A percentile compares a stretch with the other conserved stretches of the same genome.
Conservation (phyloP, 2,888 invertebrate genomes). For the Coleophora flavipennella region DNA sequence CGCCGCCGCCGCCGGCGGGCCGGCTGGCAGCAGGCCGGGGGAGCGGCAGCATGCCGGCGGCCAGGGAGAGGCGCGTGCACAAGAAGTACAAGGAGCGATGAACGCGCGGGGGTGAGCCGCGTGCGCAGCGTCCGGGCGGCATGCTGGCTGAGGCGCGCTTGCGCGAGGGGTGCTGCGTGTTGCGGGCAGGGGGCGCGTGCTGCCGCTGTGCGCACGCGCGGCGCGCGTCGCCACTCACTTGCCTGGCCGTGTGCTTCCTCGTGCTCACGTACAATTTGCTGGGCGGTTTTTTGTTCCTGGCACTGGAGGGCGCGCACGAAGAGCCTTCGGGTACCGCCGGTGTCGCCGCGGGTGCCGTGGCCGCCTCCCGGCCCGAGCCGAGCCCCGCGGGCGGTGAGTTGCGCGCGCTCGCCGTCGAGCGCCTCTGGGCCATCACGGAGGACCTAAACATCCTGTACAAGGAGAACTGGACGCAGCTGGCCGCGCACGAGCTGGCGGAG, state of each 20-base stretch:
- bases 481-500: constrained; percentile 88
- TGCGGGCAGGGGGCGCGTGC: constrained; percentile 24
- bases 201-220: constrained; percentile 64
- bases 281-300: constrained; percentile 93
- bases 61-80: constrained; percentile 35
- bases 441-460: constrained; percentile 91
- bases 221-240: constrained; percentile 78
- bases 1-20: background rate
- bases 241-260: constrained; percentile 86
- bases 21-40: background rate
- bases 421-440: constrained; percentile 88
- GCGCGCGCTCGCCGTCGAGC: constrained; percentile 81
- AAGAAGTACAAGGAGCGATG: constrained; percentile 48
- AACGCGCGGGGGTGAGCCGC: constrained; percentile 18
- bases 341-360: constrained; percentile 72
- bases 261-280: constrained; percentile 93
- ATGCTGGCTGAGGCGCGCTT: constrained; percentile 22
- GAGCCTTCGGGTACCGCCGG: constrained; percentile 77
- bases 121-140: constrained; percentile 21
- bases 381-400: constrained; percentile 71
- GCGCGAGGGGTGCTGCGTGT: constrained; percentile 7
- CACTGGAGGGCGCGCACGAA: constrained; percentile 78
- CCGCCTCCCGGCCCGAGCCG: constrained; percentile 76
- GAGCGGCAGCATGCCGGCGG: constrained; percentile 30
- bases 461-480: constrained; percentile 91